Evolutionary conservation across 2,888 invertebrate species (phyloP), one percentile per base, ranked within the genome.

Genomic region (Eilema caniola): DNA sequence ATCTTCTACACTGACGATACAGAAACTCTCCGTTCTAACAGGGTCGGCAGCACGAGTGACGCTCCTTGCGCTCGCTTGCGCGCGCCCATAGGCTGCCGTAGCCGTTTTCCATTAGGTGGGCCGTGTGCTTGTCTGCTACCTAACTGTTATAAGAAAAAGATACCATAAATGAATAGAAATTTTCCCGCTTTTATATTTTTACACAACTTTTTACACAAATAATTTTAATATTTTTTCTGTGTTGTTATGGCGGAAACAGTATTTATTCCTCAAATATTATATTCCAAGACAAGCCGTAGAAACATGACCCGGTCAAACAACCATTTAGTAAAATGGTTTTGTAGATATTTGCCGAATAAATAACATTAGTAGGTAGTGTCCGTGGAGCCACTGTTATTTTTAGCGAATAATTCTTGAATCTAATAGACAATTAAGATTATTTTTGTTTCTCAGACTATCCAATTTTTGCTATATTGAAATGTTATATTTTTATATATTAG

Each of bases 281-380:
- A 53, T 59, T 66, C 12, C 41, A 60, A 70, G 63, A 47, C 63
- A 66, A 66, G 24, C 12, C 20, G 25, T 23, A 53, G n/a, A 25
- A 25, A 62, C 20, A 23, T 28, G 64, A 70, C 56, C 61, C 73
- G 67, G 68, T 76, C 72, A 74, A 74, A 70, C 73, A 75, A 81
- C 75, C 75, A 79, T 77, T 84, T 77, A 79, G 72, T 41, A 71
- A 67, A 73, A 82, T 69, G 74, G 74, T 79, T 78, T 80, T 73
- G 77, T 72, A 73, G 73, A 70, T 73, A 77, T 67, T 77, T 64
- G 69, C 79, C 81, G 80, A 79, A 84, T 83, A 84, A 84, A 83
- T 81, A 83, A 72, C 68, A 53, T 69, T 71, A 62, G 33, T 63
- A 47, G 47, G 28, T 62, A 47, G 47, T 16, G 20, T 47, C 3